A percentile compares a stretch with the other conserved stretches of the same genome.
These are phyloP conservation scores for Rhinogobio ventralis DNA, from an alignment of 2,797 vertebrate genomes.

Conservation along the genomic window DNA sequence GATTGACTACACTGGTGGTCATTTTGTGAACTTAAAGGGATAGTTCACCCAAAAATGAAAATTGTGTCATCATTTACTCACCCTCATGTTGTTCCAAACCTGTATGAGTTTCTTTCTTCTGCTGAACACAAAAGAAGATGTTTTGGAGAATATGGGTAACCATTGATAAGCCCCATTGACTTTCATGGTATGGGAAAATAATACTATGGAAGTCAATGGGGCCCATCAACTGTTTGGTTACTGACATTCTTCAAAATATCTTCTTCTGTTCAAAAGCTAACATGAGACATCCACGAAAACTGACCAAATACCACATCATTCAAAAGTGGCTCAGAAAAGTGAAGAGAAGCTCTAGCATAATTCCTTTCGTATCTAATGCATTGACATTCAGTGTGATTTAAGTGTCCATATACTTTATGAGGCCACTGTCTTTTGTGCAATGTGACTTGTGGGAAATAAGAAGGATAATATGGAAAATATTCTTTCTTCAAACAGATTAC, in stretches of 20 bases:
- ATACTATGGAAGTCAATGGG: neutral
- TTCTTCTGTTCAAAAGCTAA: neutral
- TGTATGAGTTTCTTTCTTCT: neutral
- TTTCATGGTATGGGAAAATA: neutral
- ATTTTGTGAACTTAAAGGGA: neutral
- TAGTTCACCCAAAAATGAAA: neutral
- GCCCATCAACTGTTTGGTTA: neutral
- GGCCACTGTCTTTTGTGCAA: neutral
- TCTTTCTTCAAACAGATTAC: constrained; percentile 23
- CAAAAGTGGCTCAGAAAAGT: neutral
- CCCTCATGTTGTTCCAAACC: neutral
- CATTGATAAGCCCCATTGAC: neutral
- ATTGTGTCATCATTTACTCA: neutral
- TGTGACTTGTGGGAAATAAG: neutral
- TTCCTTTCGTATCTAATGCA: neutral
- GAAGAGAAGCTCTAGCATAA: neutral
- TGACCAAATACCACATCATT: neutral
- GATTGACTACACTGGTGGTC: neutral
- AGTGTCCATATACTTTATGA: constrained; percentile 13
- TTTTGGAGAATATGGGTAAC: neutral
- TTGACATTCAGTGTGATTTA: neutral
- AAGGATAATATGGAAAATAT: constrained; percentile 13
- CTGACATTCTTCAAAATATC: neutral
- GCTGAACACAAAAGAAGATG: neutral
- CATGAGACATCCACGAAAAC: neutral